Evolutionary conservation across 2,888 invertebrate species (phyloP), one percentile per base, ranked within the genome.

Genomic region (Polietes domitor): DNA sequence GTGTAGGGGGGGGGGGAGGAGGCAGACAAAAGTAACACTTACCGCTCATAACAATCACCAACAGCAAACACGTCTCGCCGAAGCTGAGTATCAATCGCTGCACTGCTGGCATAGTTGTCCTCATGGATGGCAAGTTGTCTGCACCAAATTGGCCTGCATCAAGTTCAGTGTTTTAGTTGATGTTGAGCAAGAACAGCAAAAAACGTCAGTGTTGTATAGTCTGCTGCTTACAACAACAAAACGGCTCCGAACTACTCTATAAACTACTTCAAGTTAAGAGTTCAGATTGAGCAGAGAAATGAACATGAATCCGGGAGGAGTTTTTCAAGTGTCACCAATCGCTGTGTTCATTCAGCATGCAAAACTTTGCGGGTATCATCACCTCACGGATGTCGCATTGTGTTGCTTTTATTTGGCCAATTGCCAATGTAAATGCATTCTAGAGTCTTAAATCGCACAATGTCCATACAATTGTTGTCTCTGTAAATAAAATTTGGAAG

Each of bases 1-100:
- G n/a, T n/a, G n/a, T n/a, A n/a, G n/a, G n/a, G n/a, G n/a, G n/a
- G n/a, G n/a, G n/a, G n/a, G n/a, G n/a, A n/a, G n/a, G n/a, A n/a
- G n/a, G n/a, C n/a, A n/a, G n/a, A 37, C 32, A 37, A 37, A 37
- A 37, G 37, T 7, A 37, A 37, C 80, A 89, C 90, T 90, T 89
- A 90, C 90, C 90, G 88, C 89, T 89, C 87, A 90, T 88, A 77
- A 88, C 86, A 87, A 89, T 87, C 87, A 89, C 87, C 65, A 88
- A 86, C 82, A 90, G 85, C 86, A 87, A 85, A 89, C 89, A 88
- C 41, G 88, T 87, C 85, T 88, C 87, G 86, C 88, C 86, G 83
- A 87, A 87, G 58, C 78, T 79, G 77, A 82, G 76, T 76, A 81
- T 83, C 77, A 77, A 73, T 58, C 74, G 74, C 58, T 80, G 81